phyloP scores from a whole-genome alignment of 2,113 vertebrate species.

The Notechis scutatus region DNA sequence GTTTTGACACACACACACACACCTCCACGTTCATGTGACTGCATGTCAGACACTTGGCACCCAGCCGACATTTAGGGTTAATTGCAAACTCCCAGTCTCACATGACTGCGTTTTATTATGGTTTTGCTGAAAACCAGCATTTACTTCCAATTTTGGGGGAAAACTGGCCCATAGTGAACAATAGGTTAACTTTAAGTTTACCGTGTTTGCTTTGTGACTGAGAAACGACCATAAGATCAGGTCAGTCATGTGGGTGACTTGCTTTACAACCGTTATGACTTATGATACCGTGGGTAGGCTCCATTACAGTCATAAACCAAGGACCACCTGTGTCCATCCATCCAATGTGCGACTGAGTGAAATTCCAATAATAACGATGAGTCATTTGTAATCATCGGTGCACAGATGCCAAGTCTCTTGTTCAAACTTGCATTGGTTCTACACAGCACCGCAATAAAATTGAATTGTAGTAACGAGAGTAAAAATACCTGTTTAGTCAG shows the following conservation, averaged over 20 bases:
- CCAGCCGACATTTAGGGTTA: neutral
- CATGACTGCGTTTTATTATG: neutral
- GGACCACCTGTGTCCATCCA: neutral
- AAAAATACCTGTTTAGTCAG: slow-evolving; percentile 54
- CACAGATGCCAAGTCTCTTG: neutral
- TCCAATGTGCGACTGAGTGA: neutral
- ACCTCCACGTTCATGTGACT: neutral
- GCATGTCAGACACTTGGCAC: neutral
- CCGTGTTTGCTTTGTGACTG: neutral
- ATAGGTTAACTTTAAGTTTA: neutral
- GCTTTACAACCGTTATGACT: neutral
- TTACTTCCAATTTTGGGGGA: neutral
- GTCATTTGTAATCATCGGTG: neutral
- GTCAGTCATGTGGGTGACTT: neutral
- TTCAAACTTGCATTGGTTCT: slow-evolving; percentile 37
- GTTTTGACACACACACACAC: neutral
- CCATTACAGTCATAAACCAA: neutral
- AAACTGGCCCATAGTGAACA: neutral
- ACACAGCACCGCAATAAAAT: neutral
- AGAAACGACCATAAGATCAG: neutral
- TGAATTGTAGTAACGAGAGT: slow-evolving; percentile 12
- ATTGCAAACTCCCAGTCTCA: neutral
- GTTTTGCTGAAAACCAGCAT: neutral
- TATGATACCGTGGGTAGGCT: neutral
- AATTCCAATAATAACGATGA: neutral